These are phyloP conservation scores for Pseudomyrmex concolor DNA, from an alignment of 1,140 invertebrate genomes.

Conservation along the genomic window DNA sequence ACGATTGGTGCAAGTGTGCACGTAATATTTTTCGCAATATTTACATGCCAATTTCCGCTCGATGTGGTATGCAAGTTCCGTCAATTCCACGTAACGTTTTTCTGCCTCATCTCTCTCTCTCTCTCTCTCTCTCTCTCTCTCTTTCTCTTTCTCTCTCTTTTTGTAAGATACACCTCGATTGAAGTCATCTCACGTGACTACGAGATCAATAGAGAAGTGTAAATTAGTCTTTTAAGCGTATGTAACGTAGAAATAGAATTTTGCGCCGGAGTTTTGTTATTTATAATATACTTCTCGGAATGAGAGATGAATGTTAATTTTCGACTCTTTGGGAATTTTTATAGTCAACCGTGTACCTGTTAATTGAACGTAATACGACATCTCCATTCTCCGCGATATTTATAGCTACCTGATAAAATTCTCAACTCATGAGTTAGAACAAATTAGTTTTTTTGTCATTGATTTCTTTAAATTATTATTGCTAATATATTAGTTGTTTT, in stretches of 20 bases:
- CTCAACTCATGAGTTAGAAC: background rate
- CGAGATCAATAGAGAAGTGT: slow-evolving; percentile 31
- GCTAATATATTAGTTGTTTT: background rate
- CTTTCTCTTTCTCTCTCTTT: too few species aligned
- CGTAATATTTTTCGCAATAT: slow-evolving; percentile 37
- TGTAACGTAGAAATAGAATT: background rate
- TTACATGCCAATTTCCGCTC: slow-evolving; percentile 36
- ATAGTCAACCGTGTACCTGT: slow-evolving; percentile 11
- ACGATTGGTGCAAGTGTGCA: background rate
- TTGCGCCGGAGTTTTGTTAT: slow-evolving; percentile 15
- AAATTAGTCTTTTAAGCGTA: slow-evolving; percentile 28
- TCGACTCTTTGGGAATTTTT: background rate
- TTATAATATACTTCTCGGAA: slow-evolving; percentile 5
- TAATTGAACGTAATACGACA: background rate
- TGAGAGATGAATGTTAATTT: background rate
- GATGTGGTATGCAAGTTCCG: slow-evolving; percentile 3
- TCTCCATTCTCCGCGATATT: slow-evolving; percentile 14
- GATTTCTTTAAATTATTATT: slow-evolving; percentile 1
- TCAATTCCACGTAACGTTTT: background rate
- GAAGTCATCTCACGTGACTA: slow-evolving; percentile 16
- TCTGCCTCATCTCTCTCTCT: too few species aligned
- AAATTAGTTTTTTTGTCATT: background rate
- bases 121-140: too few species aligned
- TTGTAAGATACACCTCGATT: slow-evolving; percentile 1
- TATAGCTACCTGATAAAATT: slow-evolving; percentile 23